Percentiles rank a stretch among this genome's conserved stretches.
phyloP scores from a whole-genome alignment of 2,888 invertebrate species.

The Lepas anatifera region DNA sequence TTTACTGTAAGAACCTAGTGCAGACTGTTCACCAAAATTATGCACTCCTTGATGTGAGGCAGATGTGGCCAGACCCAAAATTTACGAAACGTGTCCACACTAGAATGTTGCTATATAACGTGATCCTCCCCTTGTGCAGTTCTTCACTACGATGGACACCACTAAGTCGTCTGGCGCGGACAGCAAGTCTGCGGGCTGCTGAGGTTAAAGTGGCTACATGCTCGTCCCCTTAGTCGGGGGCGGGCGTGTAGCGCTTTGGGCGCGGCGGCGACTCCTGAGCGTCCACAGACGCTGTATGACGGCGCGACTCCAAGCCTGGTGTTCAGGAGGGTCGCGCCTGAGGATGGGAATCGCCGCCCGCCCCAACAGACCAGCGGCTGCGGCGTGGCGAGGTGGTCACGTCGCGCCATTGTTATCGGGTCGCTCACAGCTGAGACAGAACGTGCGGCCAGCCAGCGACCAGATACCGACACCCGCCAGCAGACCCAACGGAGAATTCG shows the following conservation, averaged over 20 bases:
- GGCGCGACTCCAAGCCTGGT: background rate
- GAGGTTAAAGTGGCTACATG: constrained; percentile 53
- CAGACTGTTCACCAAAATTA: no score
- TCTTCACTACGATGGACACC: constrained; percentile 75
- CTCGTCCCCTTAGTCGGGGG: background rate
- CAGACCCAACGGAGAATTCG: no score
- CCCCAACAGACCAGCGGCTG: background rate
- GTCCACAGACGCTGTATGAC: background rate
- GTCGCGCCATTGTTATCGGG: no score
- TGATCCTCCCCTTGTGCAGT: constrained; percentile 32
- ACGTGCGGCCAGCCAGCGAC: no score
- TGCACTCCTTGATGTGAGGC: no score
- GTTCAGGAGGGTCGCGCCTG: background rate
- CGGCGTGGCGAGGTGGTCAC: no score
- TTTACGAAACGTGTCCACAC: no score
- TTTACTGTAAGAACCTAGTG: background rate
- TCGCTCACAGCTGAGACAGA: no score
- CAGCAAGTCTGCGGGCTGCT: constrained; percentile 83
- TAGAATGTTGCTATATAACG: background rate
- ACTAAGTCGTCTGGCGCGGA: constrained; percentile 84
- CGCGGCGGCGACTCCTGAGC: background rate
- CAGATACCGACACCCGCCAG: no score
- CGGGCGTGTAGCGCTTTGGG: background rate
- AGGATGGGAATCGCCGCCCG: background rate
- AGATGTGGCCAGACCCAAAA: no score